Evolutionary conservation across 2,113 vertebrate species (phyloP).

Genomic region (Glareola pratincola): DNA sequence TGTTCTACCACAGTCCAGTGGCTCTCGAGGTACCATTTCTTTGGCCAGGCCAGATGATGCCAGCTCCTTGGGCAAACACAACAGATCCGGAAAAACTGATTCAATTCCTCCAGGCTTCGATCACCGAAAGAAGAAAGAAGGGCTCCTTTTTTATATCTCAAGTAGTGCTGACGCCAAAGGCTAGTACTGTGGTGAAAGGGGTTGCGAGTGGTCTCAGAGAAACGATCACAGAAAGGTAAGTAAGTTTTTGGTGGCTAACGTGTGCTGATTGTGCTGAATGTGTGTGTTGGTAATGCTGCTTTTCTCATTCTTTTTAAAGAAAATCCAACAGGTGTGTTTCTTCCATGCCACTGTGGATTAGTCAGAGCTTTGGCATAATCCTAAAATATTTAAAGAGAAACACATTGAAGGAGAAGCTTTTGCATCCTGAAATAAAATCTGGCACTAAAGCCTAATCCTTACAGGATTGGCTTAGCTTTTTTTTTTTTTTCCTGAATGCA

Average conservation of each 20-base stretch:
- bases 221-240: constrained; percentile 95
- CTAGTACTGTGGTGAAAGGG: constrained; percentile 96
- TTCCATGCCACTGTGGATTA: neutral
- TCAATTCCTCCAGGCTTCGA: constrained; percentile 92
- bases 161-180: constrained; percentile 96
- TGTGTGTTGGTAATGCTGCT: neutral
- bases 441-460: neutral
- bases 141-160: constrained; percentile 97
- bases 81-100: constrained; percentile 96
- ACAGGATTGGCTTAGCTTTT: neutral
- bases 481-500: neutral
- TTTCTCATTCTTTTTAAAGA: neutral
- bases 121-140: constrained; percentile 93
- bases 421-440: neutral
- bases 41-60: constrained; percentile 99
- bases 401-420: neutral
- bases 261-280: neutral
- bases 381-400: neutral
- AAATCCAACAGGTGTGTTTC: neutral
- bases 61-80: constrained; percentile 95
- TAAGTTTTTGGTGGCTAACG: constrained; percentile 43
- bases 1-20: constrained; percentile 97
- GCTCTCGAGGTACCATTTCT: constrained; percentile 94
- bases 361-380: neutral
- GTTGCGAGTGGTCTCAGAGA: constrained; percentile 96